Conservation (phyloP, 2,888 invertebrate genomes). For the Neocrepidodera transversa region DNA sequence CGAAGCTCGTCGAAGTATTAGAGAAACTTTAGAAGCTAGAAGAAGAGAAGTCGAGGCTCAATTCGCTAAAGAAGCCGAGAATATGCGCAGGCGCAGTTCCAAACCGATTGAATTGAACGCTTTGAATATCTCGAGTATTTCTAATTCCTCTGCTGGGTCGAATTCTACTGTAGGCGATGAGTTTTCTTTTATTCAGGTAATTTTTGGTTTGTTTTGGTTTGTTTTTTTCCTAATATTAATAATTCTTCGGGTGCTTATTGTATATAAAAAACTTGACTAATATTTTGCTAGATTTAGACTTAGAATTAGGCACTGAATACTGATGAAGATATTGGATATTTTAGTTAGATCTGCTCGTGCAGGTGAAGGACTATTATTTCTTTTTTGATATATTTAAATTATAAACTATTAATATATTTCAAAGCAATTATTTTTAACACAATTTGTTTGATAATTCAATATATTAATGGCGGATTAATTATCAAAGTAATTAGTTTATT, state of each 20-base stretch:
- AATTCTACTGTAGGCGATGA: conserved; percentile 56
- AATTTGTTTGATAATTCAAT: background rate
- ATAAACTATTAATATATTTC: background rate
- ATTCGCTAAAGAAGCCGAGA: conserved; percentile 59
- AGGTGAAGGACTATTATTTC: conserved; percentile 15
- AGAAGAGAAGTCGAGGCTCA: conserved; percentile 61
- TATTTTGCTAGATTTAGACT: conserved; percentile 15
- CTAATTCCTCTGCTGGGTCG: conserved; percentile 52
- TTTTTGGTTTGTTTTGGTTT: conserved; percentile 44
- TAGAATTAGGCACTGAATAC: conserved; percentile 39
- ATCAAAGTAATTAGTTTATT: no score
- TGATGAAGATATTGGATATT: conserved; percentile 20
- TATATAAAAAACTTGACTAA: conserved; percentile 33
- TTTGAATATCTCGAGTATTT: conserved; percentile 49
- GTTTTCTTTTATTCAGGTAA: conserved; percentile 60
- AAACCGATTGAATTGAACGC: conserved; percentile 59
- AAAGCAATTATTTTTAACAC: background rate
- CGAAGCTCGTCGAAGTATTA: conserved; percentile 62
- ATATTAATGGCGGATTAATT: no score
- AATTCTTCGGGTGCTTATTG: conserved; percentile 43
- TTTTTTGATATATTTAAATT: background rate
- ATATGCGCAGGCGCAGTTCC: conserved; percentile 61
- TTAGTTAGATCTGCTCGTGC: conserved; percentile 9
- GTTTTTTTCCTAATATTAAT: conserved; percentile 36
- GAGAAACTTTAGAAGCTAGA: conserved; percentile 62